These are phyloP conservation scores for Argopecten irradians DNA, from an alignment of 1,140 invertebrate species.

Conservation along the genomic window DNA sequence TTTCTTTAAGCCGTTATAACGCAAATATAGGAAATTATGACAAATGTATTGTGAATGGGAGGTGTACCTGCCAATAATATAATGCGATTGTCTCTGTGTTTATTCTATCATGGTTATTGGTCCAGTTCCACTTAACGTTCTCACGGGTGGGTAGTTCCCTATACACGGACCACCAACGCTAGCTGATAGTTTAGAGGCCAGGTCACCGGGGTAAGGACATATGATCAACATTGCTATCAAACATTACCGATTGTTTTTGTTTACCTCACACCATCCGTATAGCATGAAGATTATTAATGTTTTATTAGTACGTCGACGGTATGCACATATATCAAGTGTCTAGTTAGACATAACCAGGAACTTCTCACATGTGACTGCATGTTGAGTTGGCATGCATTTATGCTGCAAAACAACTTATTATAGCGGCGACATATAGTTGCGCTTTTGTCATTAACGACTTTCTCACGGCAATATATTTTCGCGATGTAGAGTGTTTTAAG, in stretches of 20 bases:
- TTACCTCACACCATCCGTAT: not conserved
- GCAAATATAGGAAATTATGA: not conserved
- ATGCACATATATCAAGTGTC: no score
- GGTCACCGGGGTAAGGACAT: not conserved
- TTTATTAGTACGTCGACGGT: no score
- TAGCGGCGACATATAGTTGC: no score
- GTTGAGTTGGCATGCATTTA: no score
- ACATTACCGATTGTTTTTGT: not conserved
- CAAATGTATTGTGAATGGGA: not conserved
- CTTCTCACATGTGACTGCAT: no score
- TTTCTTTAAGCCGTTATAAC: not conserved
- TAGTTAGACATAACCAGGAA: no score
- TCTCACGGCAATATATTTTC: no score
- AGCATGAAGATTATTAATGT: no score
- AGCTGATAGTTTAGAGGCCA: not conserved
- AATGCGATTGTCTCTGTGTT: not conserved
- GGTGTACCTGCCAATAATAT: slow-evolving; percentile 10
- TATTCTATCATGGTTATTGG: not conserved
- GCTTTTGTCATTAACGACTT: no score
- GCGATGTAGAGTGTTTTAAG: no score
- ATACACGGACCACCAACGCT: not conserved
- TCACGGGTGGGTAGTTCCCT: not conserved
- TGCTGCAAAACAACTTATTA: no score
- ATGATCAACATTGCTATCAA: not conserved
- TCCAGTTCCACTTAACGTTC: not conserved